Conservation (phyloP, 2,797 vertebrate genomes). For the Acipenser ruthenus region DNA sequence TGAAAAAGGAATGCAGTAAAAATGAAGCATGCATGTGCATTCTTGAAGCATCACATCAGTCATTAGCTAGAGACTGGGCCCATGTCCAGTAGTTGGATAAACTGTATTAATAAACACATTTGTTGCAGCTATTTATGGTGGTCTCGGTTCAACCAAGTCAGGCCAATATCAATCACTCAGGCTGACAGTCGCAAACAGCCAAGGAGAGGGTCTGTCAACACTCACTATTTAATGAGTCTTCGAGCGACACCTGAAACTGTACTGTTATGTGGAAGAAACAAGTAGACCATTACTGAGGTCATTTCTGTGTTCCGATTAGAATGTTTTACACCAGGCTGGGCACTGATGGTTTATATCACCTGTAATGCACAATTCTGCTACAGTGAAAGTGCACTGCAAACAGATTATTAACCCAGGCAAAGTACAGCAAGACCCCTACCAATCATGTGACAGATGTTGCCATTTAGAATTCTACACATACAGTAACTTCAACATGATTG, state of each 20-base stretch:
- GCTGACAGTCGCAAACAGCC: constrained; percentile 32
- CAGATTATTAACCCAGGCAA: too few species aligned
- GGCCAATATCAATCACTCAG: constrained; percentile 39
- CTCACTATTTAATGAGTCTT: constrained; percentile 20
- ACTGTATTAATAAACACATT: constrained; percentile 55
- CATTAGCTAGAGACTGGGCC: constrained; percentile 11
- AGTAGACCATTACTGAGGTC: not conserved
- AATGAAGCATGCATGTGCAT: not conserved
- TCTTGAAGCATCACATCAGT: too few species aligned
- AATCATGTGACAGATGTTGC: too few species aligned
- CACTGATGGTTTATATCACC: too few species aligned
- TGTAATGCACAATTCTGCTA: too few species aligned
- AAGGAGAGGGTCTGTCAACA: constrained; percentile 39
- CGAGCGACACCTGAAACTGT: constrained; percentile 5
- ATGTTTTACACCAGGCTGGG: too few species aligned
- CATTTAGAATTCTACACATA: too few species aligned
- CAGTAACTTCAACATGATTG: too few species aligned
- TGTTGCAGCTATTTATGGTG: constrained; percentile 58
- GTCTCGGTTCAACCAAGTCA: constrained; percentile 46
- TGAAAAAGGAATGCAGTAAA: not conserved
- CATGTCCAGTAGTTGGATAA: constrained; percentile 41
- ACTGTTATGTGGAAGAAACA: constrained; percentile 1
- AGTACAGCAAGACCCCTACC: too few species aligned
- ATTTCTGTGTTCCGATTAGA: too few species aligned
- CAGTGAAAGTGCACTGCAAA: too few species aligned